Evolutionary conservation across 1,140 invertebrate species (phyloP), one percentile per base, ranked within the genome.

Genomic region (Drosophila tropicalis): DNA sequence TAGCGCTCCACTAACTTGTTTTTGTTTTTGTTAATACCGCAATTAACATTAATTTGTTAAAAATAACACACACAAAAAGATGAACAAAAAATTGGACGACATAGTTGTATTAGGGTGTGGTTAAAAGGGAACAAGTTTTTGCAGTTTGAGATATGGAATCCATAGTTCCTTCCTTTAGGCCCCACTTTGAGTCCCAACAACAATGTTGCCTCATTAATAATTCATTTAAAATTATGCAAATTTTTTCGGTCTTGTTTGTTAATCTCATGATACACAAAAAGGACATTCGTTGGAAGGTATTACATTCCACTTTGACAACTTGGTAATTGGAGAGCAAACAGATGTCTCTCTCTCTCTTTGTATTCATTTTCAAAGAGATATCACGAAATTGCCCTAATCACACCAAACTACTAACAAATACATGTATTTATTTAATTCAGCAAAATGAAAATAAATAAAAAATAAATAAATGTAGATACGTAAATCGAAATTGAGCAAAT

Each of bases 1-100:
- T 40, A 47, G 40, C n/a, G 61, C 25, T 62, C 34, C 34, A 65
- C 66, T 47, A 63, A 76, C 72, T 76, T 62, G 71, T 75, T 76
- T 63, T 76, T 70, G 62, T 58, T 41, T 55, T 32, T 76, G 60
- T 76, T 69, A 76, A 70, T 64, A 39, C 60, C 56, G 54, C 32
- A 76, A 76, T 76, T 76, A 76, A 75, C 72, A 76, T 60, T 70
- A 63, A 76, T 76, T 76, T 13, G 73, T 63, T 54, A 76, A 69
- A 76, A 76, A 69, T 67, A 72, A 76, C 72, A 76, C 72, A n/a
- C 54, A 1, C 25, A 17, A 51, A 3, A 47, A 9, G 3, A n/a
- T n/a, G n/a, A n/a, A 47, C 15, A 7, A 7, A 13, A 51, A 19
- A n/a, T 55, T 61, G 12, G 10, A 12, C 15, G 41, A 2, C 57